phyloP scores from a whole-genome alignment of 53 echinoderm and acorn worm genomes.

The Luidia sarsii region DNA sequence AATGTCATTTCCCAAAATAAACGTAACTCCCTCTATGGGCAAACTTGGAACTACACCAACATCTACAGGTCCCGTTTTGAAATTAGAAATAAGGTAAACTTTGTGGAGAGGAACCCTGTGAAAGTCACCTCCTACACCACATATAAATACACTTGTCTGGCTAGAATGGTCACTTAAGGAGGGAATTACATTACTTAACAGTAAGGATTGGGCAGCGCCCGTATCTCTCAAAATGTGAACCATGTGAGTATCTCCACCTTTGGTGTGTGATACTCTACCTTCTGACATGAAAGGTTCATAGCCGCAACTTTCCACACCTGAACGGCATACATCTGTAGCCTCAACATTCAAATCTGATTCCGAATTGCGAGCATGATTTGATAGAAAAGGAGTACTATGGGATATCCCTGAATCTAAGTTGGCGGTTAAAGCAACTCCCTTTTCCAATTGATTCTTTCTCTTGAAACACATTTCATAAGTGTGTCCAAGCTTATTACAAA shows the following conservation, averaged over 20 bases:
- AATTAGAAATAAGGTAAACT: slow-evolving; percentile 29
- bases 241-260: not conserved
- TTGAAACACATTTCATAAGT: slow-evolving; percentile 8
- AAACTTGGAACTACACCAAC: slow-evolving; percentile 56
- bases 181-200: slow-evolving; percentile 23
- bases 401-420: no score
- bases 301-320: not conserved
- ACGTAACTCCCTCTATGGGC: slow-evolving; percentile 49
- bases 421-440: no score
- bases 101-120: slow-evolving; percentile 30
- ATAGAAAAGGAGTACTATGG: no score
- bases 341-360: no score
- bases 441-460: slow-evolving; percentile 9
- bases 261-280: not conserved
- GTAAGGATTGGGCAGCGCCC: slow-evolving; percentile 58
- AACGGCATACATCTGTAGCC: no score
- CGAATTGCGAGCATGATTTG: no score
- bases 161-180: not conserved
- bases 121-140: slow-evolving; percentile 50
- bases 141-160: slow-evolving; percentile 52
- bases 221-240: slow-evolving; percentile 34
- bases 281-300: not conserved
- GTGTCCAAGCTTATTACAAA: slow-evolving; percentile 6
- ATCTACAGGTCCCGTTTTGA: slow-evolving; percentile 27
- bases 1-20: slow-evolving; percentile 62